These are phyloP conservation scores for Lobophora halterata DNA, from an alignment of 2,888 invertebrate genomes.

Conservation along the genomic window DNA sequence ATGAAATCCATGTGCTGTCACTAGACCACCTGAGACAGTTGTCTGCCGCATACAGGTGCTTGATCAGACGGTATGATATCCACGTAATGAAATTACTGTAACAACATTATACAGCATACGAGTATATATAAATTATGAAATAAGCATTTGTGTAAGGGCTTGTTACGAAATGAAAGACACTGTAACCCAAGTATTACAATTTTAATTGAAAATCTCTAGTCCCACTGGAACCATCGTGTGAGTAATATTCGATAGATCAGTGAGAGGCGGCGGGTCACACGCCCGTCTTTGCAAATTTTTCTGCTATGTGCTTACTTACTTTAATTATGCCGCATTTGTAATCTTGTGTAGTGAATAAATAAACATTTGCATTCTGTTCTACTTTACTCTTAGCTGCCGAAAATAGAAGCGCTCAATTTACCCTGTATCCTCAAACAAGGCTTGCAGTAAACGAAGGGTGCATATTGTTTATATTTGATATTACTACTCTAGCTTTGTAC, in stretches of 20 bases:
- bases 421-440: conserved; percentile 77
- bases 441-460: conserved; percentile 81
- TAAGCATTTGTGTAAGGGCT: conserved; percentile 84
- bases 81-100: conserved; percentile 81
- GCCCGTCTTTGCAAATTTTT: conserved; percentile 45
- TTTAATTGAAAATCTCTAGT: conserved; percentile 85
- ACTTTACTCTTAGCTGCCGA: conserved; percentile 72
- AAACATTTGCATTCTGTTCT: conserved; percentile 77
- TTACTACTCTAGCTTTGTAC: conserved; percentile 85
- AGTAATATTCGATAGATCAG: conserved; percentile 53
- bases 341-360: conserved; percentile 72
- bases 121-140: conserved; percentile 67
- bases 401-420: conserved; percentile 80
- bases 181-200: conserved; percentile 83
- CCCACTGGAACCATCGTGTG: conserved; percentile 82
- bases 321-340: conserved; percentile 73
- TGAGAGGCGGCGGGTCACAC: conserved; percentile 42
- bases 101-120: conserved; percentile 77
- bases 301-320: conserved; percentile 74
- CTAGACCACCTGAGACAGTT: conserved; percentile 31
- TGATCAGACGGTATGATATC: conserved; percentile 73
- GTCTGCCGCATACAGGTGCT: conserved; percentile 61
- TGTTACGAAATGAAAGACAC: conserved; percentile 81
- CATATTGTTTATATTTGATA: conserved; percentile 82
- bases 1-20: conserved; percentile 28